These are phyloP conservation scores for Metacarcinus magister DNA, from an alignment of 2,888 invertebrate genomes.

Conservation along the genomic window DNA sequence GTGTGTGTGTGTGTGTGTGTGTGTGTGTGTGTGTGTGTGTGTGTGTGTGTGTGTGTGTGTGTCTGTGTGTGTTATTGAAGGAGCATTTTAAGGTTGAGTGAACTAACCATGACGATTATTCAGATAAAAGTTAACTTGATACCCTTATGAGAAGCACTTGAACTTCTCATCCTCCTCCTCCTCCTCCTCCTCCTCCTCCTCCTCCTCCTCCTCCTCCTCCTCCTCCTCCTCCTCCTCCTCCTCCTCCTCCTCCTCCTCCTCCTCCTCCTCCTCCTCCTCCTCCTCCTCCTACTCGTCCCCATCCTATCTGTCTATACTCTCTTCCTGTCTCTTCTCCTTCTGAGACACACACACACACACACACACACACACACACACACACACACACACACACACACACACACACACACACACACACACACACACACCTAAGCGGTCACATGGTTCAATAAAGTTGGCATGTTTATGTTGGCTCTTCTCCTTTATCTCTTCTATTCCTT, in stretches of 20 bases:
- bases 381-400: slow-evolving; percentile 41
- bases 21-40: slow-evolving; percentile 62
- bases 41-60: slow-evolving; percentile 33
- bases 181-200: slow-evolving; percentile 26
- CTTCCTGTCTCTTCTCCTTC: background rate
- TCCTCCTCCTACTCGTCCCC: no score
- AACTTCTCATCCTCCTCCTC: background rate
- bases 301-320: background rate
- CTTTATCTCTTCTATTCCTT: slow-evolving; percentile 20
- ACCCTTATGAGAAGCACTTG: background rate
- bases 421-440: slow-evolving; percentile 21
- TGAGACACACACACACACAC: slow-evolving; percentile 1
- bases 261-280: no score
- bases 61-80: slow-evolving; percentile 50
- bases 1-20: slow-evolving; percentile 54
- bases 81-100: background rate
- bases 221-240: slow-evolving; percentile 5
- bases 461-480: slow-evolving; percentile 43
- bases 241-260: no score
- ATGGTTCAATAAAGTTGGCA: background rate
- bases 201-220: slow-evolving; percentile 36
- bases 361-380: slow-evolving; percentile 29
- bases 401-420: slow-evolving; percentile 22
- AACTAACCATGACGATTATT: background rate
- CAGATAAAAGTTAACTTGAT: background rate